These are phyloP conservation scores for Drosophila anomelani DNA, from an alignment of 2,888 invertebrate species.

Conservation along the genomic window DNA sequence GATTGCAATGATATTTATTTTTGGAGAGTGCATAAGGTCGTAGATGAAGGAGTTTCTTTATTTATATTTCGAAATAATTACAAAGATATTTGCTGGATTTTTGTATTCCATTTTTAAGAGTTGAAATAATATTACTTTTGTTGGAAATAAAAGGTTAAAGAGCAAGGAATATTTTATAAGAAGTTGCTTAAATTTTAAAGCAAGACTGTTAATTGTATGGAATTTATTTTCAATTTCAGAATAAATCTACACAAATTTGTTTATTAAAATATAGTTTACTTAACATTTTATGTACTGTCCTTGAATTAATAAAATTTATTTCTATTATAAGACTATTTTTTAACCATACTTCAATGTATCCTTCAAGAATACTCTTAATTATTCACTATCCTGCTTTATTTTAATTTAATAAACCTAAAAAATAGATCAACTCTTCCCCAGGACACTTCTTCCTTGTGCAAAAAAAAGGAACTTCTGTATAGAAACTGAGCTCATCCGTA, in stretches of 20 bases:
- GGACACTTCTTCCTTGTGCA: neutral
- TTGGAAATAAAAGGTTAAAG: no score
- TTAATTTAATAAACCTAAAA: neutral
- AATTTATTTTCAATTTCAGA: neutral
- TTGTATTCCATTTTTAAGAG: neutral
- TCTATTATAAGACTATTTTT: no score
- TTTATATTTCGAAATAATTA: no score
- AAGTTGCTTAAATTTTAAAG: neutral
- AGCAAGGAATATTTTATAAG: no score
- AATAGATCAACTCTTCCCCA: neutral
- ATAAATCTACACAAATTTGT: neutral
- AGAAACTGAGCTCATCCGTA: conserved; percentile 8
- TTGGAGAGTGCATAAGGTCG: conserved; percentile 37
- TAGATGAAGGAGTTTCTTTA: neutral
- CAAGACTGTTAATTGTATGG: neutral
- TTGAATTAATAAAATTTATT: no score
- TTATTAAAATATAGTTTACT: neutral
- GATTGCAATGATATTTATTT: conserved; percentile 43
- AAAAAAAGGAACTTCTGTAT: neutral
- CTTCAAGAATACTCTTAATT: no score
- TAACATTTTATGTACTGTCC: neutral
- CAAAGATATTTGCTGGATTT: neutral
- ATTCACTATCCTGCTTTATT: neutral
- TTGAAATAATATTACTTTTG: no score
- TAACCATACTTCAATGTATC: no score